Base-by-base conservation (phyloP, 2,888 invertebrate species). In the Ichneumoninae sp. region DNA sequence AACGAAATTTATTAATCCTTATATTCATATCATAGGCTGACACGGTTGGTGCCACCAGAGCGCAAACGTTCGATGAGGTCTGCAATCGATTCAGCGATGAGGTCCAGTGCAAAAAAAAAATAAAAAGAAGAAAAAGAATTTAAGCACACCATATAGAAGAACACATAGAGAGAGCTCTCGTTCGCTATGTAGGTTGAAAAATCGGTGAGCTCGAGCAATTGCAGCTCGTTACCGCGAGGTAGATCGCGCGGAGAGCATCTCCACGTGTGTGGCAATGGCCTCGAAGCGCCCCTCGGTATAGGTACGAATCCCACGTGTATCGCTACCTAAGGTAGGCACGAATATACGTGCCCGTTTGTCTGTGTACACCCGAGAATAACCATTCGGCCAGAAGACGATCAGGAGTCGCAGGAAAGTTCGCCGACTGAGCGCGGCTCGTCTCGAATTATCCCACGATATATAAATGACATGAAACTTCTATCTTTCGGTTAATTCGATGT, bases 191-290 rank as follows among this genome's bases (percentile, higher is more conserved):
- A 86, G 87, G 89, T 87, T 84, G 85, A 90, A 90, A 90, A 90
- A 89, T 87, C 77, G 19, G 66, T 65, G 84, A 84, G 72, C 57
- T 86, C 84, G 79, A 86, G 89, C 89, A 90, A 89, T 90, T 90
- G 89, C 87, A 88, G 88, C 89, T 87, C 87, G 90, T 90, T 89
- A 88, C 87, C 70, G 74, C 62, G 74, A 72, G 86, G 86, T 87
- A 87, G 89, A 90, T 90, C 88, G 86, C 85, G 80, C 85, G 80
- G 80, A 86, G 62, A 30, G 84, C 84, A 89, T 90, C 88, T 80
- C 87, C 88, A 87, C 88, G 89, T 89, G 88, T 89, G 89, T 88
- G 90, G 88, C 86, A 87, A 86, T 88, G 85, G 87, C 90, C 89
- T 74, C 76, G 68, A 75, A 70, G 86, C 86, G 81, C 30, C 60